Evolutionary conservation across 2,888 invertebrate species (phyloP), one percentile per base, ranked within the genome.

Genomic region (Caenorhabditis angaria): DNA sequence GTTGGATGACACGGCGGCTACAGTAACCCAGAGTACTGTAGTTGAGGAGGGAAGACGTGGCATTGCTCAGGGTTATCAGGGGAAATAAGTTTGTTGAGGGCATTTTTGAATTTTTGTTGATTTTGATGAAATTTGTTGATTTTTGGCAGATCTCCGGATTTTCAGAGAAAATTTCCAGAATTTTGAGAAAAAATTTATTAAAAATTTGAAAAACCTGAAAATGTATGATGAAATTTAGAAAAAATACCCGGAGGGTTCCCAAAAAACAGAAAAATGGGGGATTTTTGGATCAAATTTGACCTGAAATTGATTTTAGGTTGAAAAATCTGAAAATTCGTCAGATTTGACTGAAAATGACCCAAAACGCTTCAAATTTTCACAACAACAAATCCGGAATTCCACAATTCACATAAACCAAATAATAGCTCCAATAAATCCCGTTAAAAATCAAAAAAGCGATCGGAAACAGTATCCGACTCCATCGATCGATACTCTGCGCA

Each of bases 1-100:
- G 0, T 89, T 96, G 61, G 93, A 95, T 84, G 93, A 92, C 83
- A 91, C 92, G 74, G 88, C 6, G 3, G 18, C 41, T 41, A 41
- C 41, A 41, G 41, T 41, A 41, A 41, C 14, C 41, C n/a, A n/a
- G 69, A 88, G 91, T 69, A 78, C 74, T 8, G 47, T 22, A 20
- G 91, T 92, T 6, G 91, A 91, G 77, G 90, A 83, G 54, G 85
- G 85, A 8, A 59, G 80, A n/a, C 76, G 71, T 56, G 85, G 85
- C 28, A 76, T 85, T 28, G 84, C 85, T 24, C 77, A 78, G 27
- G 76, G 71, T 25, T 56, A 56, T 56, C 32, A 56, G 27, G 29
- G 55, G 4, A 22, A 56, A 56, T 56, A 8, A 28, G 5, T 28
- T 54, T 54, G n/a, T 54, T 51, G 10, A 48, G n/a, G 14, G 28